phyloP scores from a whole-genome alignment of 2,113 vertebrate genomes.

The Phrynosoma blainvillii region DNA sequence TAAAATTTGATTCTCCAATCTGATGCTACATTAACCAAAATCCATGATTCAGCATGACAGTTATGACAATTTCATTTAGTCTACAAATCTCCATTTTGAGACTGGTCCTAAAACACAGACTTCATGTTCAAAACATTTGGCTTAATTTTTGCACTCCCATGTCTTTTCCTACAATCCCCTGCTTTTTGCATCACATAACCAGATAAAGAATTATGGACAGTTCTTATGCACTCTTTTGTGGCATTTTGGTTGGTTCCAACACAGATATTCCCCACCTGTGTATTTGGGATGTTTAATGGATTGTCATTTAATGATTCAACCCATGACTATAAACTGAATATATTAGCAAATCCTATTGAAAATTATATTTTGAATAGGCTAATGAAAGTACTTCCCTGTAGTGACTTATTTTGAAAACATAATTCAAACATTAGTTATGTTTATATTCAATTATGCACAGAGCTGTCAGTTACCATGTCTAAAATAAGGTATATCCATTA shows the following conservation, averaged over 20 bases:
- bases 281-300: neutral
- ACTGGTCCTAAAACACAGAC: neutral
- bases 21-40: fast-evolving
- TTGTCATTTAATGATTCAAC: neutral
- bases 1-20: neutral
- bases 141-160: too few relatives aligned
- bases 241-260: too few relatives aligned
- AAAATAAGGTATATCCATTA: neutral
- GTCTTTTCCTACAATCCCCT: too few relatives aligned
- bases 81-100: neutral
- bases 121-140: neutral
- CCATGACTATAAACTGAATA: neutral
- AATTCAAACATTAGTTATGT: neutral
- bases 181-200: too few relatives aligned
- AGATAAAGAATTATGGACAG: too few relatives aligned
- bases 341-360: neutral
- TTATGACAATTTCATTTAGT: neutral
- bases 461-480: neutral
- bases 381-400: neutral
- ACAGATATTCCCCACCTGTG: too few relatives aligned
- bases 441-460: neutral
- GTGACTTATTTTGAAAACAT: neutral
- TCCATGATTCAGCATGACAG: neutral
- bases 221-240: too few relatives aligned
- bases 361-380: neutral